Evolutionary conservation across 2,888 invertebrate genomes (phyloP), one percentile per base, ranked within the genome.

Genomic region (Plebejus argus): DNA sequence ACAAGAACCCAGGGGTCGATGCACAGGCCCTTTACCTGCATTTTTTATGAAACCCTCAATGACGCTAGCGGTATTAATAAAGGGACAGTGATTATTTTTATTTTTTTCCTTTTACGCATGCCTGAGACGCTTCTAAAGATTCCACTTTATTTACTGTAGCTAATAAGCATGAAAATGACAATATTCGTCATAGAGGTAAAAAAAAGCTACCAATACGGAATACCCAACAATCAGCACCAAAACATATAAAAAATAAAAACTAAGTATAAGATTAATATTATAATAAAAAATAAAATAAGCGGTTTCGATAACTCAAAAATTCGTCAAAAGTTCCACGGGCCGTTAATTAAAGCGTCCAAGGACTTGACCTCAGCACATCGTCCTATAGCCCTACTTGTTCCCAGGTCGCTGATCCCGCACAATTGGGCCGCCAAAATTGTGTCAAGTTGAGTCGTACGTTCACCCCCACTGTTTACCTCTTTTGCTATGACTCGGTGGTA

Each of bases 361-460:
- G 72, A 66, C 66, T 66, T 66, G 66, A 77, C 76, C 39, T 74
- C 61, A 77, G 71, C 79, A 74, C 78, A 78, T 81, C 82, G 82
- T 81, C 85, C 85, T 82, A 84, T 83, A 85, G 83, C 86, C 85
- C 85, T 85, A 84, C 83, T 85, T 87, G 87, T 88, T 89, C 90
- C 90, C 86, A 88, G 91, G 91, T 91, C 92, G 86, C 82, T 85
- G 90, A 88, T 90, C 91, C 89, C 89, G 85, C 85, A 88, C 90
- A 91, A 92, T 89, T 90, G 92, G 91, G 90, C 88, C 91, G 85
- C 90, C 89, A 90, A 91, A 93, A 93, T 93, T 93, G 92, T 94
- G 94, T 93, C 94, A 94, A 94, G 94, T 94, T 93, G 92, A 93
- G 91, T 85, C 85, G 92, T 90, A 87, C 92, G 87, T 89, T 91